Percentiles rank a stretch among this genome's conserved stretches.
These are phyloP conservation scores for Bombylius discolor DNA, from an alignment of 2,888 invertebrate genomes.

Conservation along the genomic window DNA sequence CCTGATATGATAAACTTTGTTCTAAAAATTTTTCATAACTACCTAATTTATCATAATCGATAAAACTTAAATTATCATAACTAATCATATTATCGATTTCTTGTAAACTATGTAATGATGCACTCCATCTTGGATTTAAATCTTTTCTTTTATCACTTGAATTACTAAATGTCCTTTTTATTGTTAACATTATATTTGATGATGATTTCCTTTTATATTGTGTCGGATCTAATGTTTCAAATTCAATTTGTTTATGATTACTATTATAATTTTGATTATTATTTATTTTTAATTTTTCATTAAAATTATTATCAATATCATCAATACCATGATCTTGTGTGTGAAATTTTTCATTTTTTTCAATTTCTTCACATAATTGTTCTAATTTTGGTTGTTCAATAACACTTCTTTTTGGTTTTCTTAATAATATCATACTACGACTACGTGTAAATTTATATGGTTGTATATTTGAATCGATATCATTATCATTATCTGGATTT, in stretches of 20 bases:
- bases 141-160: background rate
- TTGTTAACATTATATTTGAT: background rate
- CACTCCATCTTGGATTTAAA: conserved; percentile 39
- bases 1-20: conserved; percentile 23
- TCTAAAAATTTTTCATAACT: conserved; percentile 35
- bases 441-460: conserved; percentile 32
- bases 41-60: conserved; percentile 43
- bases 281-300: background rate
- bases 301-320: background rate
- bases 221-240: background rate
- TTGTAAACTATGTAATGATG: conserved; percentile 41
- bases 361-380: conserved; percentile 32
- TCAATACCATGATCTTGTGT: background rate
- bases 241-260: no score
- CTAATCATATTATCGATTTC: conserved; percentile 44
- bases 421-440: conserved; percentile 31
- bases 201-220: background rate
- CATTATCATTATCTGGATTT: background rate
- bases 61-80: conserved; percentile 44
- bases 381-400: conserved; percentile 33
- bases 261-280: background rate
- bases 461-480: background rate
- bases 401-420: conserved; percentile 31
- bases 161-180: conserved; percentile 9
- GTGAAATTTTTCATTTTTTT: conserved; percentile 24